phyloP scores from a whole-genome alignment of 2,113 vertebrate genomes.

The Pao palembangensis region DNA sequence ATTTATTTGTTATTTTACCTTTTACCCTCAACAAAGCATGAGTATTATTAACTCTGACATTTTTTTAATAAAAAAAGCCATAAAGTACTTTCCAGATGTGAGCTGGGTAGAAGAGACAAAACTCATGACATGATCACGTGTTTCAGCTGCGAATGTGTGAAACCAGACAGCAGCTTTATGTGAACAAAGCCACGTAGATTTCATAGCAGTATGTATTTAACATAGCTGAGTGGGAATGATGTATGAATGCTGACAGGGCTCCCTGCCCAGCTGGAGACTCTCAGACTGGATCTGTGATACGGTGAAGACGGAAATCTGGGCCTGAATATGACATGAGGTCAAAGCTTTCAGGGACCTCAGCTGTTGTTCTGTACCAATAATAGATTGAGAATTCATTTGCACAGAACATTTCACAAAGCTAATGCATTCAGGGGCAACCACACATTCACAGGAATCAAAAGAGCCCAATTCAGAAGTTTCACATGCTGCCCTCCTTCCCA shows the following conservation, averaged over 20 bases:
- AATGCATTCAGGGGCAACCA: slow-evolving; percentile 30
- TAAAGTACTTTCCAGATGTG: background rate
- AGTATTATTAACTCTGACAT: background rate
- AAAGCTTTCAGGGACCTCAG: slow-evolving; percentile 58
- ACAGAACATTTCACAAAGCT: slow-evolving; percentile 58
- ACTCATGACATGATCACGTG: background rate
- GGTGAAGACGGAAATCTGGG: slow-evolving; percentile 37
- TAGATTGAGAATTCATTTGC: slow-evolving; percentile 62
- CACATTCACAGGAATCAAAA: background rate
- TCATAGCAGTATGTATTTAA: slow-evolving; percentile 67
- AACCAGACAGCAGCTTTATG: slow-evolving; percentile 28
- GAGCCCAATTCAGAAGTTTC: slow-evolving; percentile 18
- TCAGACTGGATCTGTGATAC: slow-evolving; percentile 40
- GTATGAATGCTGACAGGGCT: slow-evolving; percentile 65
- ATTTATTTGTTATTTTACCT: background rate
- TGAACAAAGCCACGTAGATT: slow-evolving; percentile 61
- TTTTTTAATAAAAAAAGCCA: background rate
- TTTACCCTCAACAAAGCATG: background rate
- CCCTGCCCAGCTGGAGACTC: slow-evolving; percentile 56
- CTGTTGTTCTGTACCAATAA: slow-evolving; percentile 48
- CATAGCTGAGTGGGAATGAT: slow-evolving; percentile 57
- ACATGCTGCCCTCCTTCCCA: slow-evolving; percentile 32
- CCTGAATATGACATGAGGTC: slow-evolving; percentile 56
- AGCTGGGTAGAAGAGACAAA: slow-evolving; percentile 4
- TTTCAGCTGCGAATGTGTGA: slow-evolving; percentile 20